phyloP scores from a whole-genome alignment of 2,797 vertebrate species.

The Eutrigla gurnardus region DNA sequence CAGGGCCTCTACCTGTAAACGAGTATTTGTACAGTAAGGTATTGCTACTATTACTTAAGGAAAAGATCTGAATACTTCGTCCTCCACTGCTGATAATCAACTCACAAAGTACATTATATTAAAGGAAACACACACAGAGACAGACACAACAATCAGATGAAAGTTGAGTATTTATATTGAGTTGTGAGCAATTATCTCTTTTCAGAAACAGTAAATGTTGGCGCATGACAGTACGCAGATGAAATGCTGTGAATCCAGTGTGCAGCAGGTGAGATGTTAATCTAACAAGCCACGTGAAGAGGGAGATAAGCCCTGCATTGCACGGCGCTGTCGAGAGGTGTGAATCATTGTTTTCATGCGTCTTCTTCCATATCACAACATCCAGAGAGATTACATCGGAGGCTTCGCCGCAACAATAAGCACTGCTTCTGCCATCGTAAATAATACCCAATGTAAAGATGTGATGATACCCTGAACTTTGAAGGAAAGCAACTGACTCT shows the following conservation, averaged over 20 bases:
- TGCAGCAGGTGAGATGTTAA: constrained; percentile 1
- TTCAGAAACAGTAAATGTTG: not conserved
- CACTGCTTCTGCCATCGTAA: constrained; percentile 1
- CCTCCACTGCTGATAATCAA: not conserved
- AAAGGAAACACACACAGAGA: not conserved
- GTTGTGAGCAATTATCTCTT: not conserved
- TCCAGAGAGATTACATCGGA: constrained; percentile 7
- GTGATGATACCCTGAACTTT: not conserved
- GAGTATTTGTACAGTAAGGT: not conserved
- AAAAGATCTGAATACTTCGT: not conserved
- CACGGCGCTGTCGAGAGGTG: constrained; percentile 23
- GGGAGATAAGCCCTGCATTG: constrained; percentile 30
- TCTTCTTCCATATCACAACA: constrained; percentile 29
- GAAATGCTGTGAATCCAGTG: constrained; percentile 10
- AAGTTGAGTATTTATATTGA: not conserved
- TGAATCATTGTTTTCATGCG: constrained; percentile 36
- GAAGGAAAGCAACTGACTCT: constrained; percentile 1
- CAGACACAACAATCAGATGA: not conserved
- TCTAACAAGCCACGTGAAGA: constrained; percentile 12
- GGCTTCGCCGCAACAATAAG: constrained; percentile 4
- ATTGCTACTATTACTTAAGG: not conserved
- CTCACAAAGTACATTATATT: not conserved
- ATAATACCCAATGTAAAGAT: not conserved
- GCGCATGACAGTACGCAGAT: not conserved
- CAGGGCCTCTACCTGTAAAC: not conserved